Evolutionary conservation across 2,888 invertebrate species (phyloP).

Genomic region (Uropetala carovei): DNA sequence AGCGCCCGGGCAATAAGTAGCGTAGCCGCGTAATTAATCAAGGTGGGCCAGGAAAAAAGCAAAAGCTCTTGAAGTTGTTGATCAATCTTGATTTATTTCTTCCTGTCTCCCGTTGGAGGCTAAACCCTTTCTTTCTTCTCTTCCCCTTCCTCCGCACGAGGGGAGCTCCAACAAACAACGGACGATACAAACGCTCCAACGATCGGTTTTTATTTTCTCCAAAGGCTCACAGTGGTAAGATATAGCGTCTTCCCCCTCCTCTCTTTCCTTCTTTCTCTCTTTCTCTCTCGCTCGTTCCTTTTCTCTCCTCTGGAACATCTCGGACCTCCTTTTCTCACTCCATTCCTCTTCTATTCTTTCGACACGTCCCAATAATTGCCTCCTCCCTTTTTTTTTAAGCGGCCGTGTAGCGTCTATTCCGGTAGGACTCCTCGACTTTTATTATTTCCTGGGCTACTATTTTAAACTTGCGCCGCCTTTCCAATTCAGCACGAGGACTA

Average conservation of each 20-base stretch:
- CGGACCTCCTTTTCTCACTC: conserved; percentile 8
- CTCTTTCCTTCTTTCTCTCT: not conserved
- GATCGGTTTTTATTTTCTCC: conserved; percentile 37
- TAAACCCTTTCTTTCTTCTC: not conserved
- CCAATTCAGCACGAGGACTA: not conserved
- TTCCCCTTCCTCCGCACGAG: not conserved
- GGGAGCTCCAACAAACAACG: conserved; percentile 1
- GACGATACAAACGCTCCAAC: conserved; percentile 13
- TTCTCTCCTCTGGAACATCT: not conserved
- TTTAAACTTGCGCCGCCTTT: not conserved
- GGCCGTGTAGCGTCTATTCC: not conserved
- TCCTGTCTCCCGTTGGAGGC: conserved; percentile 40
- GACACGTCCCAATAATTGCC: conserved; percentile 51
- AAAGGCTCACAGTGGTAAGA: conserved; percentile 27
- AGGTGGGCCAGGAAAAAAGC: conserved; percentile 30
- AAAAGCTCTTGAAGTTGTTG: conserved; percentile 31
- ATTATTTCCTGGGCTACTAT: not conserved
- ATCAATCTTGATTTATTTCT: conserved; percentile 64
- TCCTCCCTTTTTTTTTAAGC: not conserved
- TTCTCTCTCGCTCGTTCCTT: not conserved
- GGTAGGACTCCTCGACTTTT: conserved; percentile 24
- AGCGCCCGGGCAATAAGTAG: conserved; percentile 56
- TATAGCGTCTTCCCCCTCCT: not conserved
- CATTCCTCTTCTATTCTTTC: conserved; percentile 6
- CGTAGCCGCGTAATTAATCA: conserved; percentile 52